Conservation (phyloP, 2,888 invertebrate species). For the Axea sp. region DNA sequence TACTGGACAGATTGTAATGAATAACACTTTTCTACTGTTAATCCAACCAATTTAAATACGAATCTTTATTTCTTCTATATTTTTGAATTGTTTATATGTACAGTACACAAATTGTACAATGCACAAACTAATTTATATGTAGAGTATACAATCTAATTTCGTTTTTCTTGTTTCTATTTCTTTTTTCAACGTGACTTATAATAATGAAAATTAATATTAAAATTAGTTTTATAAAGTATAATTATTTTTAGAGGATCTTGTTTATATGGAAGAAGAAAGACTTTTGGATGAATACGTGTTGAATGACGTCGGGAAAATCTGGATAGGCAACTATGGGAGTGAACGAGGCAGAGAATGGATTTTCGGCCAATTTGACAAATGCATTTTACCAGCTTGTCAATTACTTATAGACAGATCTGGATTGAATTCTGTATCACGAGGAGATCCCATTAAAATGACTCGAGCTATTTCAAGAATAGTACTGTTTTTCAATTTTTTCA, state of each 20-base stretch:
- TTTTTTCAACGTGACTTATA: too few relatives aligned
- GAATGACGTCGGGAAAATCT: conserved; percentile 92
- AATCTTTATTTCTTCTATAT: too few relatives aligned
- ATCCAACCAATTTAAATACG: too few relatives aligned
- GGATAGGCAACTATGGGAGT: conserved; percentile 88
- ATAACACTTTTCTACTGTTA: too few relatives aligned
- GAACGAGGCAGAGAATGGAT: conserved; percentile 90
- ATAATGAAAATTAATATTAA: too few relatives aligned
- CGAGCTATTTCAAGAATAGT: conserved; percentile 87
- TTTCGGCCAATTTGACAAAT: conserved; percentile 89
- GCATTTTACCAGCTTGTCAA: conserved; percentile 86
- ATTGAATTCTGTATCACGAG: conserved; percentile 80
- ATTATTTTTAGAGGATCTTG: conserved; percentile 84
- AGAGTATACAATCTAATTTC: too few relatives aligned
- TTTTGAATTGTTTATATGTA: too few relatives aligned
- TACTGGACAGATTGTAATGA: too few relatives aligned
- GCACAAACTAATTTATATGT: too few relatives aligned
- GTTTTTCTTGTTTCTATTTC: too few relatives aligned
- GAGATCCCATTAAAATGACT: conserved; percentile 86
- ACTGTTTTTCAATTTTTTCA: conserved; percentile 66
- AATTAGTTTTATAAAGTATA: not conserved
- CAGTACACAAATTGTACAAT: too few relatives aligned
- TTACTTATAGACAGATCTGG: conserved; percentile 85
- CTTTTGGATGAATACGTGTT: conserved; percentile 88
- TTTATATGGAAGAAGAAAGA: conserved; percentile 86